Conservation (phyloP, 23 tunicate genomes). For the Pegea sp. region DNA sequence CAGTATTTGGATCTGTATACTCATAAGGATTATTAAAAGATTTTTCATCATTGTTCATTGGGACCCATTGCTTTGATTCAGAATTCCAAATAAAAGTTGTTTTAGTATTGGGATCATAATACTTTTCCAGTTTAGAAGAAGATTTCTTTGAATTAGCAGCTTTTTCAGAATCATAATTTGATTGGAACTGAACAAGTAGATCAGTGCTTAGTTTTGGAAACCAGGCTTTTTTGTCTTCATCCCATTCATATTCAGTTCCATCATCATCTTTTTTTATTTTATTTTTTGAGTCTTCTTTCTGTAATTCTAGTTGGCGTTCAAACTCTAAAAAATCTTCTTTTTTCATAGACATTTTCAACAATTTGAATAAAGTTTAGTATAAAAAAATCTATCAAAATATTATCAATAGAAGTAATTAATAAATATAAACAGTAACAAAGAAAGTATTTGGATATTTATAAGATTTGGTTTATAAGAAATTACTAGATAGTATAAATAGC, state of each 20-base stretch:
- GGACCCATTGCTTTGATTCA: conserved; percentile 22
- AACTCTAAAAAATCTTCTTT: conserved; percentile 72
- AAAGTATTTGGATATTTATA: too few species aligned
- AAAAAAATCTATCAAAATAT: too few species aligned
- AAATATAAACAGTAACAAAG: too few species aligned
- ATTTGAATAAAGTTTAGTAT: too few species aligned
- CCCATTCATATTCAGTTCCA: conserved; percentile 93
- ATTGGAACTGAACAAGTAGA: conserved; percentile 32
- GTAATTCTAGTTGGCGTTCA: conserved; percentile 58
- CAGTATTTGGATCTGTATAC: conserved; percentile 37
- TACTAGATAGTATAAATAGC: too few species aligned
- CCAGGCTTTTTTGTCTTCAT: conserved; percentile 87
- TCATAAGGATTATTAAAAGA: not conserved
- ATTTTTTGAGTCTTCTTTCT: conserved; percentile 12
- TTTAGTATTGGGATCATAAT: conserved; percentile 42
- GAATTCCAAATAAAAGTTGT: conserved; percentile 34
- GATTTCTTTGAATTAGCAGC: conserved; percentile 1
- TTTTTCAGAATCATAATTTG: conserved; percentile 14
- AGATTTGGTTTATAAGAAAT: too few species aligned
- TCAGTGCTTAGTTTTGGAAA: conserved; percentile 57
- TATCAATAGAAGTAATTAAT: too few species aligned
- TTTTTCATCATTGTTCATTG: conserved; percentile 4
- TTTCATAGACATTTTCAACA: conserved; percentile 86
- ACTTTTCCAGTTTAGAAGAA: conserved; percentile 1
- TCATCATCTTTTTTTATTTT: conserved; percentile 45